These are phyloP conservation scores for Acanthis flammea DNA, from an alignment of 2,797 vertebrate genomes.

Conservation along the genomic window DNA sequence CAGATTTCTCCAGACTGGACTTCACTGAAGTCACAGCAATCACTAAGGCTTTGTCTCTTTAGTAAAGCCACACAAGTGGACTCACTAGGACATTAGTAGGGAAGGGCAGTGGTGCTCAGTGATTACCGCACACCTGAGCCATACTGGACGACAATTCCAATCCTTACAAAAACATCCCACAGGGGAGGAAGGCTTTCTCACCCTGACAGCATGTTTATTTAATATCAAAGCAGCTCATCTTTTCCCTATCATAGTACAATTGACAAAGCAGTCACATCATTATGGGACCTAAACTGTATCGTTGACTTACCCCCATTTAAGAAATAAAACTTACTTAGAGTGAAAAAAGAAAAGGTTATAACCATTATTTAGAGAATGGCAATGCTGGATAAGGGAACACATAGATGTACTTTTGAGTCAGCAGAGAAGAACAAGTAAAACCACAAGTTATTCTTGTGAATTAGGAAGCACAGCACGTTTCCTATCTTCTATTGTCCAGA, in stretches of 20 bases:
- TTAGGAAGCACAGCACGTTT: background rate
- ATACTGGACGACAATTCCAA: background rate
- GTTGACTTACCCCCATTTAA: background rate
- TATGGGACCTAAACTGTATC: background rate
- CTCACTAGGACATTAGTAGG: accelerated
- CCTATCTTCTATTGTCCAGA: background rate
- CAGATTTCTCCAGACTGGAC: background rate
- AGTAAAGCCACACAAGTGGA: background rate
- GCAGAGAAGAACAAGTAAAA: background rate
- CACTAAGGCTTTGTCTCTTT: background rate
- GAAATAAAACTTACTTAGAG: background rate
- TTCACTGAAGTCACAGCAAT: background rate
- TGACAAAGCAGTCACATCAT: background rate
- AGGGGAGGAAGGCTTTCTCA: background rate
- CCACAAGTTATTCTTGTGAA: background rate
- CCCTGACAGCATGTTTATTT: background rate
- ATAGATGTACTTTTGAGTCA: background rate
- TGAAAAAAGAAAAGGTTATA: background rate
- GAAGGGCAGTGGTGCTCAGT: background rate
- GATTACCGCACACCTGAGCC: background rate
- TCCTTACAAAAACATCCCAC: background rate
- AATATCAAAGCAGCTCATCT: background rate
- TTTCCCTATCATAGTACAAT: background rate
- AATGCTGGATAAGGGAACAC: background rate
- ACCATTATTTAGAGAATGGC: background rate